A percentile compares a stretch with the other conserved stretches of the same genome.
phyloP scores from a whole-genome alignment of 2,888 invertebrate species.

The Stratiomys singularior region DNA sequence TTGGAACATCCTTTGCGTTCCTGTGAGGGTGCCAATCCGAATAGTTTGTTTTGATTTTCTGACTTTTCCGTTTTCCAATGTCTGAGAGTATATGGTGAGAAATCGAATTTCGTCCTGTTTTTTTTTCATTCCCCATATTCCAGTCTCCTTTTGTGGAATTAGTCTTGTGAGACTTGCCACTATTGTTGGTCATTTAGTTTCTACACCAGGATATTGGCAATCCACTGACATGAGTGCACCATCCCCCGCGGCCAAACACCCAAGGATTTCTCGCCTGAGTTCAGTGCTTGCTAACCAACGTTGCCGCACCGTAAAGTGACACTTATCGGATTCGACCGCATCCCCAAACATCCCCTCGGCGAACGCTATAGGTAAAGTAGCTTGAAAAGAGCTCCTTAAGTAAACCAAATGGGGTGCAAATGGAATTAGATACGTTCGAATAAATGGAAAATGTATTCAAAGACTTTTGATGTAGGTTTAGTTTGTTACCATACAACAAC shows the following conservation, averaged over 20 bases:
- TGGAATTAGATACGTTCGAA: slow-evolving; percentile 51
- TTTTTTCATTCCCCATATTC: too few species aligned
- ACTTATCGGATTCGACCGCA: not conserved
- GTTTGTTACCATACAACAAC: not conserved
- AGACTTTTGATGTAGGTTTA: not conserved
- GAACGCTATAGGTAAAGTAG: slow-evolving; percentile 49
- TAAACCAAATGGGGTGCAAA: slow-evolving; percentile 52
- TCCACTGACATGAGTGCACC: too few species aligned
- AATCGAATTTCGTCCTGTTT: too few species aligned
- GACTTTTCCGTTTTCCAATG: too few species aligned
- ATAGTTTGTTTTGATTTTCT: too few species aligned
- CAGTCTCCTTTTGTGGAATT: not conserved
- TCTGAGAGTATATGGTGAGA: too few species aligned
- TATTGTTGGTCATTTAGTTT: slow-evolving; percentile 47
- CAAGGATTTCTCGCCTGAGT: not conserved
- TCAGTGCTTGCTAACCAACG: not conserved
- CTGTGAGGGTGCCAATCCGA: too few species aligned
- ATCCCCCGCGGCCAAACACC: slow-evolving; percentile 6
- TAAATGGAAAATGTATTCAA: slow-evolving; percentile 23
- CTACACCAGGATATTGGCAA: slow-evolving; percentile 18
- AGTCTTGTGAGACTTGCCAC: not conserved
- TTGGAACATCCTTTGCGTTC: too few species aligned
- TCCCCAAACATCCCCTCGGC: too few species aligned
- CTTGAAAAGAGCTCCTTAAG: slow-evolving; percentile 48
- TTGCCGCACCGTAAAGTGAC: slow-evolving; percentile 4